A percentile compares a stretch with the other conserved stretches of the same genome.
Evolutionary conservation across 1,140 invertebrate genomes (phyloP).

Genomic region (Heliothis subflexa): DNA sequence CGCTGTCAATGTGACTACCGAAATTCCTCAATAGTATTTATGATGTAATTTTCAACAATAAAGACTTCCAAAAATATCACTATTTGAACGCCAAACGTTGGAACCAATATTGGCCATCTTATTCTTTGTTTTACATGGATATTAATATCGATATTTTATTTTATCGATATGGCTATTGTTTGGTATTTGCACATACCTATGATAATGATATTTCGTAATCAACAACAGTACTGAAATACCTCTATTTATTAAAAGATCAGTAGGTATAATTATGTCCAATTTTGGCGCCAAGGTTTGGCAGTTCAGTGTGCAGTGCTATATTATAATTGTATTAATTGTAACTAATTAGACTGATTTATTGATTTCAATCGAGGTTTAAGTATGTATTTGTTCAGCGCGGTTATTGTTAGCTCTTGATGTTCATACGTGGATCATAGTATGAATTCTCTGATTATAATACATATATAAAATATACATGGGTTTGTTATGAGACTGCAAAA

Average conservation of each 20-base stretch:
- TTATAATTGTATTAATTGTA: conserved; percentile 56
- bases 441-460: too few relatives aligned
- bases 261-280: neutral
- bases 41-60: neutral
- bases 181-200: too few relatives aligned
- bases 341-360: conserved; percentile 74
- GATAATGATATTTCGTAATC: too few relatives aligned
- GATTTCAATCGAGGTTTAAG: conserved; percentile 31
- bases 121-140: too few relatives aligned
- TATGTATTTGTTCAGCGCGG: neutral
- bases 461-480: too few relatives aligned
- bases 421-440: too few relatives aligned
- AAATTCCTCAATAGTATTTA: neutral
- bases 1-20: neutral
- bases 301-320: neutral
- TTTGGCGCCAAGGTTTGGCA: conserved; percentile 11
- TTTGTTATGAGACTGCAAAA: too few relatives aligned
- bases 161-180: too few relatives aligned
- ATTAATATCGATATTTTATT: too few relatives aligned
- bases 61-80: neutral
- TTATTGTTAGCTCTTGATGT: neutral
- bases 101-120: neutral
- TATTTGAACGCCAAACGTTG: neutral
- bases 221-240: neutral
- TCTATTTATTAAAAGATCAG: neutral